Evolutionary conservation across 1,140 invertebrate species (phyloP), one percentile per base, ranked within the genome.

Genomic region (Archegozetes longisetosus): DNA sequence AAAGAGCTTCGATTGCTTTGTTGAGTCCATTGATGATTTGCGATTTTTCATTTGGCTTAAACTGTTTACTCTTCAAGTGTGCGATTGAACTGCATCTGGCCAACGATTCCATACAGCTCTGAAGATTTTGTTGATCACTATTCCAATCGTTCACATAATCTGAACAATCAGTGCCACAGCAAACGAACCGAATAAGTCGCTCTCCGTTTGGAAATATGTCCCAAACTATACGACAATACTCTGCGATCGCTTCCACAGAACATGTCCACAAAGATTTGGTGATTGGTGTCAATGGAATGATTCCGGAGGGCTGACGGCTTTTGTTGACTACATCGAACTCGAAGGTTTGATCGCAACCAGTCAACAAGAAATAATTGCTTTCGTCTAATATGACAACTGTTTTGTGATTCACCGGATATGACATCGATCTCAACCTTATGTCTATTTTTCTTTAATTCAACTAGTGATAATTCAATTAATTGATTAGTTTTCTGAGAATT

Each of bases 171-270:
- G 24, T 4, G 1, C 25, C 14, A 22, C 40, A 48, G 20, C 24
- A 12, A 24, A 56, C 23, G 23, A 63, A 9, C 12, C 20, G 20
- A 3, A 65, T 28, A 3, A 58, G 25, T 26, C 50, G 28, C 20
- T 65, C 57, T 6, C 61, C 63, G 29, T 53, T 53, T 12, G 63
- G 64, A 53, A 67, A 67, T 25, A 96, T 77, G 75, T 98, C 93
- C 87, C 89, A 96, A 6, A 94, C 88, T 65, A 96, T 91, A 24
- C 92, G 78, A 68, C 89, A 91, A 69, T 95, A 97, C 74, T 97
- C 93, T 53, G 94, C 79, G 2, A 89, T 83, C 3, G 88, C 84
- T 77, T 98, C 93, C 1, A 95, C 85, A 67, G 84, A 85, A 67
- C 85, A 92, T 1, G 91, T 96, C 92, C 92, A 97, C 51, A 96